Conservation (phyloP, 2,888 invertebrate species). For the Dichetophora obliterata region DNA sequence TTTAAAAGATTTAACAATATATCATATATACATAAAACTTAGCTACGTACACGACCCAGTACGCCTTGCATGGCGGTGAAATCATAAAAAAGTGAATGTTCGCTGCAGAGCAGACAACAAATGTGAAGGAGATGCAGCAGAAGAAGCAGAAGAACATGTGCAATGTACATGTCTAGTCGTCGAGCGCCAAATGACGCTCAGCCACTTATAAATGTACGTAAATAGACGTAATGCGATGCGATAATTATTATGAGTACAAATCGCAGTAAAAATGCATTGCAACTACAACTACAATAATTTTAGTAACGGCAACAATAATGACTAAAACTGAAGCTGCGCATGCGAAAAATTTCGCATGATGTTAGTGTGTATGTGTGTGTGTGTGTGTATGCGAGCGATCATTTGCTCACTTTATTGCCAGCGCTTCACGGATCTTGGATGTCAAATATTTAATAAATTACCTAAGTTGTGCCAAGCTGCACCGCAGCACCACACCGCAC, state of each 20-base stretch:
- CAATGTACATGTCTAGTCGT: background rate
- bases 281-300: background rate
- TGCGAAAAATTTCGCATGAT: slow-evolving; percentile 29
- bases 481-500: background rate
- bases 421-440: slow-evolving; percentile 53
- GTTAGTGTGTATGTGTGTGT: slow-evolving; percentile 13
- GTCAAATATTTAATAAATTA: slow-evolving; percentile 53
- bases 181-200: slow-evolving; percentile 20
- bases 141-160: background rate
- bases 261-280: slow-evolving; percentile 9
- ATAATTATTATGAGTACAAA: slow-evolving; percentile 30
- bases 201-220: slow-evolving; percentile 25
- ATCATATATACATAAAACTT: no score
- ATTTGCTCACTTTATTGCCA: slow-evolving; percentile 36
- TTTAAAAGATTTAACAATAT: no score
- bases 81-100: slow-evolving; percentile 28
- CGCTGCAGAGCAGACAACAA: background rate
- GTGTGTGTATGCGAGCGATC: slow-evolving; percentile 8
- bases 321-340: background rate
- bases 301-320: background rate
- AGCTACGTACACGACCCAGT: no score
- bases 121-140: background rate
- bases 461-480: slow-evolving; percentile 19
- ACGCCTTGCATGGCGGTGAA: slow-evolving; percentile 4
- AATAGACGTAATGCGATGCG: slow-evolving; percentile 33